These are phyloP conservation scores for Brachionus plicatilis DNA, from an alignment of 1,140 invertebrate genomes.

Conservation along the genomic window DNA sequence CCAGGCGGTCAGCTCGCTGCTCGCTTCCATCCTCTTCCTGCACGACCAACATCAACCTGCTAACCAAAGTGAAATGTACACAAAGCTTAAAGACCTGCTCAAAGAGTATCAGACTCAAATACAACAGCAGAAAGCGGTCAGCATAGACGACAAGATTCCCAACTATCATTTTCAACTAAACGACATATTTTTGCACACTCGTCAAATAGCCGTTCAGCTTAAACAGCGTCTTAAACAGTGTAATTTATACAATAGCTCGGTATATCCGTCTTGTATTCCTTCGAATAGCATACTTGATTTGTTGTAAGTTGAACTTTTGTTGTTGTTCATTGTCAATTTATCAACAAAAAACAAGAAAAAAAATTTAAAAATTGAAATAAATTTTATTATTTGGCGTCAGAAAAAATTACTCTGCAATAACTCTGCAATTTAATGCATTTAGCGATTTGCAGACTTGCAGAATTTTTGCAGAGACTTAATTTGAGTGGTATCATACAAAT, in stretches of 20 bases:
- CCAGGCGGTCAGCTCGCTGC: constrained; percentile 1
- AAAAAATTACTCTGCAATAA: too few species aligned
- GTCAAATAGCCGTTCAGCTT: constrained; percentile 30
- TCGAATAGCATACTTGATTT: constrained; percentile 36
- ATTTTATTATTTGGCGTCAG: too few species aligned
- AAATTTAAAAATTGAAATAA: too few species aligned
- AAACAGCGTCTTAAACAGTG: constrained; percentile 40
- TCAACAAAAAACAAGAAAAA: too few species aligned
- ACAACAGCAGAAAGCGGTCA: background rate
- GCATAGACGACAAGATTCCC: background rate
- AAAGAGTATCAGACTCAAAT: constrained; percentile 22
- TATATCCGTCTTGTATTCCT: constrained; percentile 37
- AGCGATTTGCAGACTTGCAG: too few species aligned
- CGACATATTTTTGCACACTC: constrained; percentile 24
- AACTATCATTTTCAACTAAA: constrained; percentile 8
- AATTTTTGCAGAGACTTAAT: too few species aligned
- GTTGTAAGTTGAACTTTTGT: background rate
- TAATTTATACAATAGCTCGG: constrained; percentile 35
- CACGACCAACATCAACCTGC: background rate
- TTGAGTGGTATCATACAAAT: too few species aligned
- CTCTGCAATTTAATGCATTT: too few species aligned
- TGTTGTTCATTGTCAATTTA: background rate
- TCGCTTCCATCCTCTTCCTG: background rate
- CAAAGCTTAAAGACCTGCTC: constrained; percentile 1
- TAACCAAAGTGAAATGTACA: background rate